Evolutionary conservation across 2,888 invertebrate species (phyloP).

Genomic region (Pocota personata): DNA sequence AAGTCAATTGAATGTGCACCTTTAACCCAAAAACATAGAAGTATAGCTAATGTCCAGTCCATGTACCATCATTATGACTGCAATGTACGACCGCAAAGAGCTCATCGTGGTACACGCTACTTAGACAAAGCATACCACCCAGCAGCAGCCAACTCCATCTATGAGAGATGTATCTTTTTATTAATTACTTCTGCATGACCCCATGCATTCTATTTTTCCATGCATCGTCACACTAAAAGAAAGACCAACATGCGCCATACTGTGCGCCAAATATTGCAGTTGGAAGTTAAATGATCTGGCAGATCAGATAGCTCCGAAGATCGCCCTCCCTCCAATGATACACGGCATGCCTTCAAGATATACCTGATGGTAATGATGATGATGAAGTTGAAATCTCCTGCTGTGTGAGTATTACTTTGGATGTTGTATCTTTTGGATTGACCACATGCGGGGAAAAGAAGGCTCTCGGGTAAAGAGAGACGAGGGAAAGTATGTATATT

Average conservation of each 20-base stretch:
- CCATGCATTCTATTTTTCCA: slow-evolving; percentile 15
- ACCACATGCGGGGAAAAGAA: slow-evolving; percentile 55
- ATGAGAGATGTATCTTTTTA: slow-evolving; percentile 53
- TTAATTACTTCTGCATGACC: slow-evolving; percentile 63
- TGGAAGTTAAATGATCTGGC: slow-evolving; percentile 52
- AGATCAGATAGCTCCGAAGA: slow-evolving; percentile 47
- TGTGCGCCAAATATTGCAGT: slow-evolving; percentile 66
- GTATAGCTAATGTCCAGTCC: not conserved
- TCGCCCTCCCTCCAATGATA: slow-evolving; percentile 31
- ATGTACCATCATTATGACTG: not conserved
- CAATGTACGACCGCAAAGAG: not conserved
- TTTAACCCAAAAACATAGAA: not conserved
- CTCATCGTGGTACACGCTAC: not conserved
- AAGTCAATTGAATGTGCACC: slow-evolving; percentile 4
- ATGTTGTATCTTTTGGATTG: slow-evolving; percentile 31
- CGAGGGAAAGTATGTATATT: not conserved
- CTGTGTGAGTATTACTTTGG: slow-evolving; percentile 57
- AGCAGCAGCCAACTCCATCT: slow-evolving; percentile 32
- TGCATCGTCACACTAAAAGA: slow-evolving; percentile 12
- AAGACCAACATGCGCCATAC: slow-evolving; percentile 56
- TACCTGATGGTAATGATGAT: slow-evolving; percentile 66
- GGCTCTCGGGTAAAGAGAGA: not conserved
- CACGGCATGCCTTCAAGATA: slow-evolving; percentile 39
- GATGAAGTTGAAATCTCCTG: slow-evolving; percentile 69
- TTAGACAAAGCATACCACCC: slow-evolving; percentile 42